Evolutionary conservation across 2,888 invertebrate species (phyloP).

Genomic region (Drosophila histrio): DNA sequence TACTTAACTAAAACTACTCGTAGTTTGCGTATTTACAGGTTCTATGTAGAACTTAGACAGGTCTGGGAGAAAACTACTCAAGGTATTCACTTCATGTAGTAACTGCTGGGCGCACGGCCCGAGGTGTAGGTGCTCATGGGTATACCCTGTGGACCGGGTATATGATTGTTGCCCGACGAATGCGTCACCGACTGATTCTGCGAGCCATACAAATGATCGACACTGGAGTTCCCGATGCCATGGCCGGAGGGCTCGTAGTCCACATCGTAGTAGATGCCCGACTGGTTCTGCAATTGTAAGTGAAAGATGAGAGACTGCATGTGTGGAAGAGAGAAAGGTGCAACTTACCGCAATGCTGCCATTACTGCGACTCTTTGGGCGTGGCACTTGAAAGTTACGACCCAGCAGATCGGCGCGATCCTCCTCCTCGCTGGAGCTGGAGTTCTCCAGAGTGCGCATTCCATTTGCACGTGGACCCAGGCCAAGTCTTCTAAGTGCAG

Average conservation of each 20-base stretch:
- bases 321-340: no score
- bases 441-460: slow-evolving; percentile 85
- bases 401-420: slow-evolving; percentile 91
- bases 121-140: slow-evolving; percentile 94
- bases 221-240: slow-evolving; percentile 83
- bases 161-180: slow-evolving; percentile 81
- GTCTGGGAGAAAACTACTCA: background rate
- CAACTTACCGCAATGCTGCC: slow-evolving; percentile 85
- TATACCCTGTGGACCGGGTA: slow-evolving; percentile 88
- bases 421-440: slow-evolving; percentile 87
- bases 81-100: slow-evolving; percentile 84
- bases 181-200: slow-evolving; percentile 85
- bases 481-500: slow-evolving; percentile 78
- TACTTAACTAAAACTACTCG: slow-evolving; percentile 30
- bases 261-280: slow-evolving; percentile 95
- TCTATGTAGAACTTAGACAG: slow-evolving; percentile 12
- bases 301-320: background rate
- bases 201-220: slow-evolving; percentile 84
- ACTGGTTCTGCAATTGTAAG: slow-evolving; percentile 89
- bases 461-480: slow-evolving; percentile 84
- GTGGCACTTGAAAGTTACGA: slow-evolving; percentile 90
- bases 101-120: slow-evolving; percentile 87
- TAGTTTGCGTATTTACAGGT: slow-evolving; percentile 64
- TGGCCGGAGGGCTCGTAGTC: slow-evolving; percentile 90
- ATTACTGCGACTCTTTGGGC: slow-evolving; percentile 92